Percentiles rank a stretch among this genome's conserved stretches.
These are phyloP conservation scores for Napeogenes sylphis DNA, from an alignment of 2,888 invertebrate species.

Conservation along the genomic window DNA sequence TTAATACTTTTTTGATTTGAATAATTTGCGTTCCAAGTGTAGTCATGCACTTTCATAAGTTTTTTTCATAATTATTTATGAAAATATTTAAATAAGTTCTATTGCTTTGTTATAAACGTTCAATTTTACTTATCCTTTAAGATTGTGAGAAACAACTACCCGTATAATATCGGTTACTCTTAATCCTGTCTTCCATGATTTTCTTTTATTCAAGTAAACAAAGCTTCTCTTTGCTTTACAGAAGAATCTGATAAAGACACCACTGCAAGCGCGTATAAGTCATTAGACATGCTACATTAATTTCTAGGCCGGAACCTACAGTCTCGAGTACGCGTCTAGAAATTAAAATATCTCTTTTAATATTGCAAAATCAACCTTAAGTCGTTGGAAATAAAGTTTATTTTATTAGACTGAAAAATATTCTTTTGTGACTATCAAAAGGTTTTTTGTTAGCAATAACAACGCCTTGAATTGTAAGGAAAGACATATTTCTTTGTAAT, in stretches of 20 bases:
- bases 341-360: conserved; percentile 28
- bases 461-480: conserved; percentile 29
- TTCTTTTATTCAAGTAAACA: conserved; percentile 18
- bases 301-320: conserved; percentile 69
- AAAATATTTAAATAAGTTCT: too few relatives aligned
- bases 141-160: too few relatives aligned
- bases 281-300: conserved; percentile 70
- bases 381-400: not conserved
- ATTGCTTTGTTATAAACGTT: too few relatives aligned
- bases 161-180: too few relatives aligned
- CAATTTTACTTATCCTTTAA: too few relatives aligned
- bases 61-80: too few relatives aligned
- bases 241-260: conserved; percentile 45
- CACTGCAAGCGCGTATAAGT: conserved; percentile 49
- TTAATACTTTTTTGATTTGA: too few relatives aligned
- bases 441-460: conserved; percentile 25
- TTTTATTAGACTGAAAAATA: not conserved
- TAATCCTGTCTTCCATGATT: not conserved
- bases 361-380: conserved; percentile 7
- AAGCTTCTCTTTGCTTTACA: conserved; percentile 41
- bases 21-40: too few relatives aligned
- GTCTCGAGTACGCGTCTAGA: conserved; percentile 53
- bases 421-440: conserved; percentile 20
- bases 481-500: conserved; percentile 35
- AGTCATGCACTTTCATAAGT: too few relatives aligned